Evolutionary conservation across 1,140 invertebrate genomes (phyloP).

Genomic region (Aphaenogaster floridana): DNA sequence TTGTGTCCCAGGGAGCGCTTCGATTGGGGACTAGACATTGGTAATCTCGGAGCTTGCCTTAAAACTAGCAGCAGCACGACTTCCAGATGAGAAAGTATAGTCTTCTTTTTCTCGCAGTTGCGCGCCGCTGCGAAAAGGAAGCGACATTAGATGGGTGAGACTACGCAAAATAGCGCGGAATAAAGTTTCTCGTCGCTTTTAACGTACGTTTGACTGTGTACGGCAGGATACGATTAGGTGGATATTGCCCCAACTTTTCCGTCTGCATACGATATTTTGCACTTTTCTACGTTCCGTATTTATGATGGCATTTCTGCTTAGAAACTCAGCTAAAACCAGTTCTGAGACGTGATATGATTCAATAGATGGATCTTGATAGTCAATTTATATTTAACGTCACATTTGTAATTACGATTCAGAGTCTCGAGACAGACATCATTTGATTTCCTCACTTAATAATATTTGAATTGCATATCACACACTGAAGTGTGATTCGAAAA

Average conservation of each 20-base stretch:
- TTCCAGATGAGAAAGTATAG: constrained; percentile 50
- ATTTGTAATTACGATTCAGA: not conserved
- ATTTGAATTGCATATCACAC: not conserved
- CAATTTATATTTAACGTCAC: not conserved
- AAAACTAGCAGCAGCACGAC: constrained; percentile 49
- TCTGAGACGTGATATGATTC: not conserved
- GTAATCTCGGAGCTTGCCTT: constrained; percentile 60
- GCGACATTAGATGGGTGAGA: constrained; percentile 1
- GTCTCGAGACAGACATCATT: no score
- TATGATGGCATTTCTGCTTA: not conserved
- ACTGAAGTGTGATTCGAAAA: not conserved
- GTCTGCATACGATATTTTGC: not conserved
- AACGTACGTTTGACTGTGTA: constrained; percentile 6
- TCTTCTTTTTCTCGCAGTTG: constrained; percentile 3
- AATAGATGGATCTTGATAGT: not conserved
- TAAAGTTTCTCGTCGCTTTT: constrained; percentile 30
- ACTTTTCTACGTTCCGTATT: not conserved
- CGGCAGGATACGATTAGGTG: not conserved
- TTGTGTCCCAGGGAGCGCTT: constrained; percentile 51
- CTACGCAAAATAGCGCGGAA: constrained; percentile 7
- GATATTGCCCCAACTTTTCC: not conserved
- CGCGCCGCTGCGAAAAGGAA: not conserved
- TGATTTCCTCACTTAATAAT: not conserved
- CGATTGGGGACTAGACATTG: constrained; percentile 56
- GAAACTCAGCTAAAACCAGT: not conserved